phyloP scores from a whole-genome alignment of 2,888 invertebrate genomes.

The Apamea sordens region DNA sequence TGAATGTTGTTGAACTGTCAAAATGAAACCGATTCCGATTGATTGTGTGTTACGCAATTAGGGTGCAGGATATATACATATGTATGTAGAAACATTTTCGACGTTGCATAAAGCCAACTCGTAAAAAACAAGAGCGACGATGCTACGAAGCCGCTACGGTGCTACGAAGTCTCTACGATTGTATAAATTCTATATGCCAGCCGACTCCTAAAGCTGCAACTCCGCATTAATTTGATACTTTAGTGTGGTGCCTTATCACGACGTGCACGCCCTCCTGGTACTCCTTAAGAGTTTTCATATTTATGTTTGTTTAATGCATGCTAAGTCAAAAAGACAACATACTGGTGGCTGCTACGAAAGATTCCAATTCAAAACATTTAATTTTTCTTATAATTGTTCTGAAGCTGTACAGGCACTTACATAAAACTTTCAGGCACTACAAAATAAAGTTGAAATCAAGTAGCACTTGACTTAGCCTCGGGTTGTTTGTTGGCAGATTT shows the following conservation, averaged over 20 bases:
- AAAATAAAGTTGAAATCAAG: not conserved
- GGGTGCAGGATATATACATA: no score
- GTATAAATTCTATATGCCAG: slow-evolving; percentile 29
- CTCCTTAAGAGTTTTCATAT: slow-evolving; percentile 30
- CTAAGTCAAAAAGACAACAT: slow-evolving; percentile 25
- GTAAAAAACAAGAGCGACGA: slow-evolving; percentile 40
- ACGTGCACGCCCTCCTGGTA: slow-evolving; percentile 18
- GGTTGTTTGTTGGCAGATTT: not conserved
- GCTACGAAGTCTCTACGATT: slow-evolving; percentile 23
- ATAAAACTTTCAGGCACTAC: slow-evolving; percentile 6
- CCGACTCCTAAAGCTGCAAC: slow-evolving; percentile 26
- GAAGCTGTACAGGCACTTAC: not conserved
- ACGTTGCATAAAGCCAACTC: slow-evolving; percentile 21
- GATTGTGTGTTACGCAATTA: no score
- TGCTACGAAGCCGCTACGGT: slow-evolving; percentile 22
- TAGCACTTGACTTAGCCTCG: not conserved
- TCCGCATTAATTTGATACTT: slow-evolving; percentile 45
- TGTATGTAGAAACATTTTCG: not conserved
- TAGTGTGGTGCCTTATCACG: slow-evolving; percentile 32
- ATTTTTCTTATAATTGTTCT: not conserved
- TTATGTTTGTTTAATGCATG: slow-evolving; percentile 22
- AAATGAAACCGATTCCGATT: no score
- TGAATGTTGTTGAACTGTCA: no score
- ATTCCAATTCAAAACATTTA: slow-evolving; percentile 31
- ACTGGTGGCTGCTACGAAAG: slow-evolving; percentile 4